A percentile compares a stretch with the other conserved stretches of the same genome.
phyloP scores from a whole-genome alignment of 2,797 vertebrate genomes.

The Esox masquinongy region DNA sequence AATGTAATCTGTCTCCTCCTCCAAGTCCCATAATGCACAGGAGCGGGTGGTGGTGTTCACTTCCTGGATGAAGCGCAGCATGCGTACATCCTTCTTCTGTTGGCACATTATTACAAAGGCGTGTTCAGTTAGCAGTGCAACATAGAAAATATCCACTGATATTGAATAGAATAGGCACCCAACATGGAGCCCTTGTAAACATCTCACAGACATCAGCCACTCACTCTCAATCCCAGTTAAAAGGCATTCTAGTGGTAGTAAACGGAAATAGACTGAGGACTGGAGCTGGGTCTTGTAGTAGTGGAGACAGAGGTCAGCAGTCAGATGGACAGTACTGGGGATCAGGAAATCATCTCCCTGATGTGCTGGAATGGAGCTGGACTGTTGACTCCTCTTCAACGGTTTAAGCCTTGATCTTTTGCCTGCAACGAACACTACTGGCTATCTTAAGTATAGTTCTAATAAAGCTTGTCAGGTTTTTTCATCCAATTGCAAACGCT shows the following conservation, averaged over 20 bases:
- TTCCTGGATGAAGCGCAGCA: conserved; percentile 98
- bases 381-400: background rate
- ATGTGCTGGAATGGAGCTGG: background rate
- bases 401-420: background rate
- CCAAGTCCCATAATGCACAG: conserved; percentile 95
- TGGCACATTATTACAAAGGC: conserved; percentile 1
- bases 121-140: conserved; percentile 7
- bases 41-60: conserved; percentile 96
- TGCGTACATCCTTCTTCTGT: conserved; percentile 93
- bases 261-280: background rate
- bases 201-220: background rate
- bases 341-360: background rate
- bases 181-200: background rate
- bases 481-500: background rate
- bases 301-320: background rate
- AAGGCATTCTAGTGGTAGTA: background rate
- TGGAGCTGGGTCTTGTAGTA: background rate
- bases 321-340: background rate
- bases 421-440: background rate
- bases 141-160: background rate
- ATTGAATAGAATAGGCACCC: background rate
- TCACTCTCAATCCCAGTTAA: background rate
- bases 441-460: background rate
- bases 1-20: conserved; percentile 95
- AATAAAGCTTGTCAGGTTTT: background rate